These are phyloP conservation scores for Seriola rivoliana DNA, from an alignment of 2,113 vertebrate genomes.

Conservation along the genomic window DNA sequence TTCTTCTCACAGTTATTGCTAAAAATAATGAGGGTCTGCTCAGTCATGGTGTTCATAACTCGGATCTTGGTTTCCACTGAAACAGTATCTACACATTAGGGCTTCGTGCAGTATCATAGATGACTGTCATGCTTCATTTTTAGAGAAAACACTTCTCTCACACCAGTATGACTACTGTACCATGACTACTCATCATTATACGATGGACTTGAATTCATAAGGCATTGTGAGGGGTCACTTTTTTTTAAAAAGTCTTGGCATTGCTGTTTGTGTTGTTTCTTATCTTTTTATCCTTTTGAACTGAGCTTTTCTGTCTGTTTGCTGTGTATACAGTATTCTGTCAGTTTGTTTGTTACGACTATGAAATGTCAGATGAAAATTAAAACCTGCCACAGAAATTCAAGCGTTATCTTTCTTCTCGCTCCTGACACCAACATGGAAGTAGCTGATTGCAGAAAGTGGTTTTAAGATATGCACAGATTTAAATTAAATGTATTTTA, in stretches of 20 bases:
- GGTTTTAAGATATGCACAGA: not conserved
- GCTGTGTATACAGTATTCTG: conserved; percentile 70
- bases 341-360: conserved; percentile 75
- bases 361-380: conserved; percentile 75
- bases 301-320: conserved; percentile 75
- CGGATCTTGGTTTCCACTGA: conserved; percentile 27
- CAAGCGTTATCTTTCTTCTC: not conserved
- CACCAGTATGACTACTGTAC: conserved; percentile 25
- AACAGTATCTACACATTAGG: conserved; percentile 41
- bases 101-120: conserved; percentile 42
- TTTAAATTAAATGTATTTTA: not conserved
- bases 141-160: conserved; percentile 27
- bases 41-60: conserved; percentile 22
- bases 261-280: conserved; percentile 72
- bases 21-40: conserved; percentile 34
- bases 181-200: conserved; percentile 20
- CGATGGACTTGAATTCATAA: conserved; percentile 44
- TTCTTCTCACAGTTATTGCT: conserved; percentile 34
- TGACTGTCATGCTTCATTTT: conserved; percentile 35
- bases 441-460: not conserved
- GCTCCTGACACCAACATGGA: not conserved
- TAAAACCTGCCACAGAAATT: conserved; percentile 76
- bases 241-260: conserved; percentile 71
- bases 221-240: conserved; percentile 45
- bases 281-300: conserved; percentile 65